These are phyloP conservation scores for Diabrotica virgifera DNA, from an alignment of 1,140 invertebrate species.

Conservation along the genomic window DNA sequence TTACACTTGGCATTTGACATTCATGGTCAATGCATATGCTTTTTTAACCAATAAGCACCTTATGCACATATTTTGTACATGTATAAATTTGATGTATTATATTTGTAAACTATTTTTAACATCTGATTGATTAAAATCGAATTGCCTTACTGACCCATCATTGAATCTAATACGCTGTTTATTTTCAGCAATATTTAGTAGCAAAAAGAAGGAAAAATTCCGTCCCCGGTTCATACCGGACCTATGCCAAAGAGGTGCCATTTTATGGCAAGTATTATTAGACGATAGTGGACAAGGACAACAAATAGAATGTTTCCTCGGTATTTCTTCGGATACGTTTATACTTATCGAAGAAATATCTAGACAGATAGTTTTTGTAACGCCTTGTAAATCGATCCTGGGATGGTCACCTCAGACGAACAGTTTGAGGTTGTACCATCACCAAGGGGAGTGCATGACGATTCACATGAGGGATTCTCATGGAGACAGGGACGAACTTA, in stretches of 20 bases:
- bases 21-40: no score
- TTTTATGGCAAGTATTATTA: conserved; percentile 74
- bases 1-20: no score
- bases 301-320: conserved; percentile 77
- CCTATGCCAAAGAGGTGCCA: conserved; percentile 65
- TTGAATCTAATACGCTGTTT: conserved; percentile 4
- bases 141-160: not conserved
- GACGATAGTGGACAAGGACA: conserved; percentile 68
- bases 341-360: conserved; percentile 83
- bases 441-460: conserved; percentile 81
- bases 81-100: no score
- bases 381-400: conserved; percentile 79
- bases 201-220: conserved; percentile 67
- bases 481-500: conserved; percentile 71
- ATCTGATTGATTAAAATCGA: conserved; percentile 8
- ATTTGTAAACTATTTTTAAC: not conserved
- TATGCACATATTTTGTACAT: no score
- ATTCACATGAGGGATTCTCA: conserved; percentile 63
- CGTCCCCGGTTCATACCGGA: conserved; percentile 68
- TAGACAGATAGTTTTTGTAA: conserved; percentile 81
- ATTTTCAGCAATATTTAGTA: conserved; percentile 62
- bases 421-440: conserved; percentile 68
- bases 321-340: conserved; percentile 82
- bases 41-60: no score
- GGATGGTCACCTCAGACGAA: conserved; percentile 52